A percentile compares a stretch with the other conserved stretches of the same genome.
Evolutionary conservation across 2,888 invertebrate species (phyloP).

Genomic region (Sympetrum striolatum): DNA sequence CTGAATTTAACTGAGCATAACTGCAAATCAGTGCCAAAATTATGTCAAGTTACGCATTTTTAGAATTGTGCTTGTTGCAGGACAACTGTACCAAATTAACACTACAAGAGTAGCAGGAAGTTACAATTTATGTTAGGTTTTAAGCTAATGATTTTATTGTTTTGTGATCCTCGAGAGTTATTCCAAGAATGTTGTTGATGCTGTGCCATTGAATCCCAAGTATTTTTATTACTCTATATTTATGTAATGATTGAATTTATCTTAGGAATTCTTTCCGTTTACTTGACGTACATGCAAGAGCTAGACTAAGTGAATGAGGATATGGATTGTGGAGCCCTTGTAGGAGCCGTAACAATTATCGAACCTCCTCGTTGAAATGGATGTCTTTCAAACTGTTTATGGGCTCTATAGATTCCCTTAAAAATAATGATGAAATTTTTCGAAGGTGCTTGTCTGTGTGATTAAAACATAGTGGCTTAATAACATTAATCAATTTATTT

Average conservation of each 20-base stretch:
- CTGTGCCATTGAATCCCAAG: slow-evolving; percentile 29
- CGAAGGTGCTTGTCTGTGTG: slow-evolving; percentile 39
- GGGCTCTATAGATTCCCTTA: slow-evolving; percentile 23
- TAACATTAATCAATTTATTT: slow-evolving; percentile 28
- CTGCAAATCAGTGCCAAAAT: slow-evolving; percentile 42
- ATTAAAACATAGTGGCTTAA: slow-evolving; percentile 34
- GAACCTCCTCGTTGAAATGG: slow-evolving; percentile 26
- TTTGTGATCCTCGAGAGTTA: slow-evolving; percentile 3
- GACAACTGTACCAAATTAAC: slow-evolving; percentile 20
- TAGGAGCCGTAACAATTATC: slow-evolving; percentile 1
- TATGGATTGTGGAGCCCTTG: background rate
- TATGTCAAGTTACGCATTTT: slow-evolving; percentile 9
- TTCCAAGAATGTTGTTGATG: background rate
- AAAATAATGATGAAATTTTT: slow-evolving; percentile 17
- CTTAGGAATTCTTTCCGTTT: background rate
- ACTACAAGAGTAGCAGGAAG: background rate
- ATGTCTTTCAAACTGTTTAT: slow-evolving; percentile 41
- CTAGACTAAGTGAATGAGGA: background rate
- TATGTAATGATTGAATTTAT: slow-evolving; percentile 3
- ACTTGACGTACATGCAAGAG: background rate
- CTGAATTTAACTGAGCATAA: slow-evolving; percentile 36
- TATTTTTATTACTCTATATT: slow-evolving; percentile 18
- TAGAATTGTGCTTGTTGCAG: slow-evolving; percentile 33
- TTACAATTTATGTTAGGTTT: slow-evolving; percentile 6
- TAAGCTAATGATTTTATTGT: slow-evolving; percentile 1